A percentile compares a stretch with the other conserved stretches of the same genome.
phyloP scores from a whole-genome alignment of 2,113 vertebrate species.

The Takifugu flavidus region DNA sequence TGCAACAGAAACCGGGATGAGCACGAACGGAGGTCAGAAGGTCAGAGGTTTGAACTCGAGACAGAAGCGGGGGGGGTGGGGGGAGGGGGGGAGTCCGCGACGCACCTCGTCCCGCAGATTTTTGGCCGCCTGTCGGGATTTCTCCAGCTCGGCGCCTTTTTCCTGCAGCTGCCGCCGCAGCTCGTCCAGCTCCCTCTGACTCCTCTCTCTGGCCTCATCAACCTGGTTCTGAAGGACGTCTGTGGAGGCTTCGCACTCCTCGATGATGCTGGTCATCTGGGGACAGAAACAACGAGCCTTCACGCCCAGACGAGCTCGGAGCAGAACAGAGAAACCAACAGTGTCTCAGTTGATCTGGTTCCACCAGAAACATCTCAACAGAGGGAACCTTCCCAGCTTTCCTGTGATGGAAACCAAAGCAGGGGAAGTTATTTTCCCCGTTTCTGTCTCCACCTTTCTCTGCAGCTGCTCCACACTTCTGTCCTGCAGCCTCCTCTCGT shows the following conservation, averaged over 20 bases:
- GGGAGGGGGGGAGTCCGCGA: background rate
- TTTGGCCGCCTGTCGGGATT: slow-evolving; percentile 70
- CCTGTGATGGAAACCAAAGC: too few relatives aligned
- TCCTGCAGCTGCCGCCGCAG: slow-evolving; percentile 85
- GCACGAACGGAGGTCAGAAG: slow-evolving; percentile 5
- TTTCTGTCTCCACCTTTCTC: slow-evolving; percentile 79
- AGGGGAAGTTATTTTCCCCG: too few relatives aligned
- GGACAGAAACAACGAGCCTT: slow-evolving; percentile 22
- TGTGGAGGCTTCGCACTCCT: slow-evolving; percentile 79
- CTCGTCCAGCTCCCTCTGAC: slow-evolving; percentile 79
- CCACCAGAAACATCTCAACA: too few relatives aligned
- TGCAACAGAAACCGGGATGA: slow-evolving; percentile 30
- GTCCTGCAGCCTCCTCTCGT: slow-evolving; percentile 81
- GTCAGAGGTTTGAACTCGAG: background rate
- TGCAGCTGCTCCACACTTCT: slow-evolving; percentile 85
- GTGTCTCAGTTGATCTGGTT: too few relatives aligned
- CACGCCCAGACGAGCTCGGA: background rate
- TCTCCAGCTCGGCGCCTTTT: slow-evolving; percentile 84
- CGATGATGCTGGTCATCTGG: slow-evolving; percentile 85
- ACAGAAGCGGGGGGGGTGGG: too few relatives aligned
- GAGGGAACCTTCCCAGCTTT: too few relatives aligned
- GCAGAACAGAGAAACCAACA: background rate
- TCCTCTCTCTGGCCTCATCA: slow-evolving; percentile 85
- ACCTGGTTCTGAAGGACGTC: slow-evolving; percentile 88
- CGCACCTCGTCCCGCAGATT: slow-evolving; percentile 90